Conservation (phyloP, 1,140 invertebrate genomes). For the Drosophila athabasca region DNA sequence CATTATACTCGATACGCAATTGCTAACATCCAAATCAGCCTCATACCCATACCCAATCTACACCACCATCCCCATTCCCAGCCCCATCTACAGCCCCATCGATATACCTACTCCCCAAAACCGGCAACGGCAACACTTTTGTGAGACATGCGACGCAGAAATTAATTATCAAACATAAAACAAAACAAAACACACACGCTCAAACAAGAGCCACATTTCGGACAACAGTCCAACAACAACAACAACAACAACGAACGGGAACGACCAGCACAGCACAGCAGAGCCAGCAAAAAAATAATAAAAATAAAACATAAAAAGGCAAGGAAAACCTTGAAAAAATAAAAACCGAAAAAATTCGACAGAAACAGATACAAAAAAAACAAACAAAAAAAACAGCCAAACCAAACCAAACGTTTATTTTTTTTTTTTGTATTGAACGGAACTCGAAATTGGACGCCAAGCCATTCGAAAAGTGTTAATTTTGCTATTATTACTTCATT, state of each 20-base stretch:
- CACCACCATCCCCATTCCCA: too few species aligned
- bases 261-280: background rate
- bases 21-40: conserved; percentile 30
- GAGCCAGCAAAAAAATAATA: conserved; percentile 34
- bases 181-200: conserved; percentile 12
- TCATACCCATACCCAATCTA: too few species aligned
- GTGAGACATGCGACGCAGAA: conserved; percentile 17
- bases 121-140: background rate
- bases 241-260: too few species aligned
- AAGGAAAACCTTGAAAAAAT: conserved; percentile 52
- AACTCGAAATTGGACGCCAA: conserved; percentile 44
- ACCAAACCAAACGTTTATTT: conserved; percentile 9
- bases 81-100: too few species aligned
- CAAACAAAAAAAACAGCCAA: conserved; percentile 14
- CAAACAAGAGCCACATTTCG: conserved; percentile 10
- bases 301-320: conserved; percentile 9
- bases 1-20: conserved; percentile 15
- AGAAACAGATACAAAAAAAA: conserved; percentile 25
- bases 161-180: conserved; percentile 46
- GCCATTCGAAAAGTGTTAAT: conserved; percentile 40
- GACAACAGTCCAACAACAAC: conserved; percentile 16
- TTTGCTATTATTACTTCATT: conserved; percentile 1
- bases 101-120: too few species aligned
- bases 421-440: conserved; percentile 46
- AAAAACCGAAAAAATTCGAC: conserved; percentile 19